Evolutionary conservation across 2,113 vertebrate species (phyloP).

Genomic region (Corythaixoides concolor): DNA sequence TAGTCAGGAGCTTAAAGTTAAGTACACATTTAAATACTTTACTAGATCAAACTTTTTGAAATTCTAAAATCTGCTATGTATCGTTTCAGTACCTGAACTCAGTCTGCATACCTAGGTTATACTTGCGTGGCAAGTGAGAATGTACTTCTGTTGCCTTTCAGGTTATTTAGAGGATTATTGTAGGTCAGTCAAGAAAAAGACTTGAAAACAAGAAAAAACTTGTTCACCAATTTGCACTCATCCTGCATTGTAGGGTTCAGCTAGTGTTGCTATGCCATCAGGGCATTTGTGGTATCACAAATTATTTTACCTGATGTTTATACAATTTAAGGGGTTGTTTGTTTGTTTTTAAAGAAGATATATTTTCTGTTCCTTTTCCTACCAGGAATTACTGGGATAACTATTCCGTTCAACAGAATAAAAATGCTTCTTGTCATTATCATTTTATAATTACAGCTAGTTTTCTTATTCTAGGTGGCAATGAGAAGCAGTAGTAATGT

Average conservation of each 20-base stretch:
- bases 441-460: background rate
- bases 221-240: background rate
- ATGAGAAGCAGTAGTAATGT: background rate
- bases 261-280: background rate
- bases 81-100: background rate
- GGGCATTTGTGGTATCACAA: background rate
- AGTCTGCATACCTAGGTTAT: background rate
- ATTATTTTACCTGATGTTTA: background rate
- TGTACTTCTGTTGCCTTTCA: background rate
- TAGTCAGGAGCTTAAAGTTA: constrained; percentile 9
- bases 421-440: background rate
- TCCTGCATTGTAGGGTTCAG: background rate
- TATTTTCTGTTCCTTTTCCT: background rate
- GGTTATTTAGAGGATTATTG: background rate
- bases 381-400: background rate
- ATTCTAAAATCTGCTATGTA: background rate
- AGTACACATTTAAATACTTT: background rate
- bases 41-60: background rate
- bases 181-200: background rate
- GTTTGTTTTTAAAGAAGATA: background rate
- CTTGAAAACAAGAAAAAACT: background rate
- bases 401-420: background rate
- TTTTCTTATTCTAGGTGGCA: background rate
- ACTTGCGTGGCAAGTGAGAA: background rate
- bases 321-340: background rate